Evolutionary conservation across 2,888 invertebrate species (phyloP).

Genomic region (Polyploca ridens): DNA sequence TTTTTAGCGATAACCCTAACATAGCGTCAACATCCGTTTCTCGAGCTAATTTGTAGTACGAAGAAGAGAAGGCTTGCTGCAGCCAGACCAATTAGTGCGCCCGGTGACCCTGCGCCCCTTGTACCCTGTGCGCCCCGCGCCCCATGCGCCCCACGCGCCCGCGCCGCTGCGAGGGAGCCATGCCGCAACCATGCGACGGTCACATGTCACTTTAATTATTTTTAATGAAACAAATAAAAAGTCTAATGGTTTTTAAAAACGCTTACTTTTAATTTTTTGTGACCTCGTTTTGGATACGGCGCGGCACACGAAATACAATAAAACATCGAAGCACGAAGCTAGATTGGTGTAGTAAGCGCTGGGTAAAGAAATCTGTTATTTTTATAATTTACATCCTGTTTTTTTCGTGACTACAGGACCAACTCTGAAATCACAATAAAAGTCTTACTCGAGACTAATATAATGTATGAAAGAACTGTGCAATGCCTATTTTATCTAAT

Average conservation of each 20-base stretch:
- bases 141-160: background rate
- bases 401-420: background rate
- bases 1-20: conserved; percentile 49
- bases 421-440: background rate
- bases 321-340: conserved; percentile 11
- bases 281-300: conserved; percentile 22
- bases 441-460: no score
- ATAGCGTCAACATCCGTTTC: conserved; percentile 57
- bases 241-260: conserved; percentile 31
- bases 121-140: conserved; percentile 24
- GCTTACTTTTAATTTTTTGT: conserved; percentile 25
- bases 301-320: conserved; percentile 31
- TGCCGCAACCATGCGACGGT: conserved; percentile 33
- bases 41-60: conserved; percentile 69
- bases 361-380: background rate
- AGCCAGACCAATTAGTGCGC: conserved; percentile 70
- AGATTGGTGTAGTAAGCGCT: background rate
- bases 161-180: conserved; percentile 31
- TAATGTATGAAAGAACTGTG: background rate
- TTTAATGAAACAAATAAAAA: conserved; percentile 53
- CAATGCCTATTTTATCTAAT: background rate
- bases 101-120: conserved; percentile 48
- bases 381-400: background rate
- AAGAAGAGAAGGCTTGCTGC: conserved; percentile 49
- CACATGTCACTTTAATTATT: conserved; percentile 59